phyloP scores from a whole-genome alignment of 2,888 invertebrate genomes.

The Muschampia plurimacula region DNA sequence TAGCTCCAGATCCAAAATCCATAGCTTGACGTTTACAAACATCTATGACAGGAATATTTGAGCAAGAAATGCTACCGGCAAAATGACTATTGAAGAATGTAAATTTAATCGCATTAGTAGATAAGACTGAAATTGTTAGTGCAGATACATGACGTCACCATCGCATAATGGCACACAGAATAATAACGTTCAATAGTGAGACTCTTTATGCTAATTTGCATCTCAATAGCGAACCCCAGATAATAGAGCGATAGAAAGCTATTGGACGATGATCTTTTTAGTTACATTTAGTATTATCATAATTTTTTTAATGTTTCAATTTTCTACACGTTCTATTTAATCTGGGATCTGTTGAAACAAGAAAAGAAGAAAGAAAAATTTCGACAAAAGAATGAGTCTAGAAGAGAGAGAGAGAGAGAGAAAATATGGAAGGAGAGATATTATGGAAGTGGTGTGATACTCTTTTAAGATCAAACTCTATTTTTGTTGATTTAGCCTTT shows the following conservation, averaged over 20 bases:
- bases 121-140: conserved; percentile 7
- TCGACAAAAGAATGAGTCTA: too few relatives aligned
- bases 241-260: conserved; percentile 1
- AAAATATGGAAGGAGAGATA: too few relatives aligned
- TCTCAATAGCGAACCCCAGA: neutral
- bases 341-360: too few relatives aligned
- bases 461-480: too few relatives aligned
- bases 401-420: too few relatives aligned
- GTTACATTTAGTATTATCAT: neutral
- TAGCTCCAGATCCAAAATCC: too few relatives aligned
- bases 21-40: neutral
- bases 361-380: too few relatives aligned
- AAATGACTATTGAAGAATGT: neutral
- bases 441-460: too few relatives aligned
- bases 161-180: neutral
- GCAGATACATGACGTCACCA: conserved; percentile 2
- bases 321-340: too few relatives aligned
- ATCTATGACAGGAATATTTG: neutral
- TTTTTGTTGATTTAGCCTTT: too few relatives aligned
- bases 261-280: neutral
- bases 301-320: neutral
- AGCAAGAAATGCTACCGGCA: neutral
- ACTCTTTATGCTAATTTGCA: conserved; percentile 3
- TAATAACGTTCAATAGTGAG: conserved; percentile 1
- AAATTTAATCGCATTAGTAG: conserved; percentile 2